Conservation (phyloP, 2,888 invertebrate genomes). For the Lasioglossum lativentre region DNA sequence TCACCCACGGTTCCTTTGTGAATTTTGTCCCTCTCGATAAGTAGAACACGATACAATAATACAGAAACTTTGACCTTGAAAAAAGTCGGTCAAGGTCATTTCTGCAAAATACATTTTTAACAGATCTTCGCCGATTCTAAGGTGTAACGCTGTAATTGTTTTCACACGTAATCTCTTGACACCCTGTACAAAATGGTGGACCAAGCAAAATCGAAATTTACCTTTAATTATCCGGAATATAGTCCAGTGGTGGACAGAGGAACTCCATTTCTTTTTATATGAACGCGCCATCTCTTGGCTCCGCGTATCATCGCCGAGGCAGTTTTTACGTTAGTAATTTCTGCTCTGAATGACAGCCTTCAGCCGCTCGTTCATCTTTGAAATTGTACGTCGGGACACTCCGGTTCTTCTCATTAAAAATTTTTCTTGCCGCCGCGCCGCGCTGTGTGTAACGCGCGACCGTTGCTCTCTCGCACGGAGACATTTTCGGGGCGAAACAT, state of each 20-base stretch:
- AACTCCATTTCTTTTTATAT: background rate
- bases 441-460: background rate
- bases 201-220: background rate
- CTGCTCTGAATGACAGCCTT: constrained; percentile 29
- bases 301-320: background rate
- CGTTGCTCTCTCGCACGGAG: background rate
- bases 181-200: too few species aligned
- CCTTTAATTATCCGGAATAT: background rate
- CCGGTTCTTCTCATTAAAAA: constrained; percentile 33
- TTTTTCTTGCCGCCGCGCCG: constrained; percentile 9
- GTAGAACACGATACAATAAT: too few species aligned
- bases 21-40: too few species aligned
- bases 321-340: constrained; percentile 14
- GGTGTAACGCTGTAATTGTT: too few species aligned
- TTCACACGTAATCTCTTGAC: too few species aligned
- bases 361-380: constrained; percentile 26
- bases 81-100: too few species aligned
- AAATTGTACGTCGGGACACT: constrained; percentile 30
- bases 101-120: too few species aligned
- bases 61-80: too few species aligned
- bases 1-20: too few species aligned
- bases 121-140: too few species aligned
- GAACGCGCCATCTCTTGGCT: background rate
- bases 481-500: background rate
- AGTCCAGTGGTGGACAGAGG: background rate